Evolutionary conservation across 2,888 invertebrate species (phyloP), one percentile per base, ranked within the genome.

Genomic region (Brachyopa scutellaris): DNA sequence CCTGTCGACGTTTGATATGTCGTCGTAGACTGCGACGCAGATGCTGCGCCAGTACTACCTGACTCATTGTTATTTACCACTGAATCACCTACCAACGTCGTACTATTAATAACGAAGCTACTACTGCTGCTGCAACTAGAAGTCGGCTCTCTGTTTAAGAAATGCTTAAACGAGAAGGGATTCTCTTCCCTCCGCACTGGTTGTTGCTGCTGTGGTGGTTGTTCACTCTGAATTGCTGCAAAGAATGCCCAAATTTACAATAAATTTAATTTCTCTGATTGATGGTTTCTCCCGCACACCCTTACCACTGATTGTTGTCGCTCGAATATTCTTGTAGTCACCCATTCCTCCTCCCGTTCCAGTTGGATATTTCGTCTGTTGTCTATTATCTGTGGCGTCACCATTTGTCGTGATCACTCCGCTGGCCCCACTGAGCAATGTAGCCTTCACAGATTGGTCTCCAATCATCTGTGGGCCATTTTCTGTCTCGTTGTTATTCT

Each of bases 161-260:
- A 97, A 88, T 96, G 96, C 88, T 96, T 95, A 87, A 97, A 96
- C 66, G 96, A 96, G 90, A 96, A 95, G 2, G 95, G 94, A 90
- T 95, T 95, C 85, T 95, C 83, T 42, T 83, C 78, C 11, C 83
- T 29, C 0, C 83, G 61, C 29, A 67, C 53, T 36, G 72, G 72
- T 17, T 57, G 80, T 8, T 55, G 69, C 15, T 42, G 70, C 59
- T 62, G 62, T 8, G 42, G 42, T 6, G 47, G 69, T 53, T 36
- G 7, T 51, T 84, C 61, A 69, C 49, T 45, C 13, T 69, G 74
- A 23, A 29, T 74, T 59, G 64, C 73, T 76, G 11, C 9, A 53
- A 33, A 11, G 8, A 49, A n/a, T 11, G 23, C 23, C 23, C 4
- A 13, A 13, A 38, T 49, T 23, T 1, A 13, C 2, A 23, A 11